phyloP scores from a whole-genome alignment of 2,888 invertebrate genomes.

The Apodemia mormo region DNA sequence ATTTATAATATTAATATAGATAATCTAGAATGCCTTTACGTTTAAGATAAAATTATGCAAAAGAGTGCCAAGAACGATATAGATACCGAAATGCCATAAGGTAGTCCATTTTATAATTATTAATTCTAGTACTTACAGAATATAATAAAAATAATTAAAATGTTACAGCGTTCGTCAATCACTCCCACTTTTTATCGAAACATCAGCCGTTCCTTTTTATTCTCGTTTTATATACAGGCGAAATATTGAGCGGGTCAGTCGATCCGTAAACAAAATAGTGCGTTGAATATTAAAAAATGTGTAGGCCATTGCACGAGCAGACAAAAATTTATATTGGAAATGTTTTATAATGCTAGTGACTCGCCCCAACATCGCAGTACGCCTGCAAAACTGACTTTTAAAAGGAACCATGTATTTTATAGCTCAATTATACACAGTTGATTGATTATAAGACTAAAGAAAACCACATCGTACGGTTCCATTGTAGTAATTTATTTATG shows the following conservation, averaged over 20 bases:
- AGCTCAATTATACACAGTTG: too few relatives aligned
- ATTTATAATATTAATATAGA: too few relatives aligned
- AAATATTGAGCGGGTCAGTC: slow-evolving; percentile 49
- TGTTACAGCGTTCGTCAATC: slow-evolving; percentile 46
- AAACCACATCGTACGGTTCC: too few relatives aligned
- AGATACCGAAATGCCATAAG: too few relatives aligned
- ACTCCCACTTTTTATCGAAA: slow-evolving; percentile 49
- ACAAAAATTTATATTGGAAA: slow-evolving; percentile 32
- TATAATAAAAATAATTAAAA: slow-evolving; percentile 17
- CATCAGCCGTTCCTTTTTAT: slow-evolving; percentile 47
- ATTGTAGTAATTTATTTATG: too few relatives aligned
- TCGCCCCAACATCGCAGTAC: too few relatives aligned
- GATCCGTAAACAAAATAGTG: slow-evolving; percentile 55
- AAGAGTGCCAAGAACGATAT: too few relatives aligned
- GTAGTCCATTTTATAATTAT: background rate
- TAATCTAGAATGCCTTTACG: too few relatives aligned
- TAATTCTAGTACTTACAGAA: background rate
- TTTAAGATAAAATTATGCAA: too few relatives aligned
- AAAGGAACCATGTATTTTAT: too few relatives aligned
- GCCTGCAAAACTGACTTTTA: too few relatives aligned
- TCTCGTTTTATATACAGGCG: slow-evolving; percentile 48
- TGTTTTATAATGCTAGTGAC: background rate
- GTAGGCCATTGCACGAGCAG: slow-evolving; percentile 39
- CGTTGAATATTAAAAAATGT: slow-evolving; percentile 62
- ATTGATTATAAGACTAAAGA: too few relatives aligned